A percentile compares a stretch with the other conserved stretches of the same genome.
These are phyloP conservation scores for Nibea albiflora DNA, from an alignment of 2,113 vertebrate species.

Conservation along the genomic window DNA sequence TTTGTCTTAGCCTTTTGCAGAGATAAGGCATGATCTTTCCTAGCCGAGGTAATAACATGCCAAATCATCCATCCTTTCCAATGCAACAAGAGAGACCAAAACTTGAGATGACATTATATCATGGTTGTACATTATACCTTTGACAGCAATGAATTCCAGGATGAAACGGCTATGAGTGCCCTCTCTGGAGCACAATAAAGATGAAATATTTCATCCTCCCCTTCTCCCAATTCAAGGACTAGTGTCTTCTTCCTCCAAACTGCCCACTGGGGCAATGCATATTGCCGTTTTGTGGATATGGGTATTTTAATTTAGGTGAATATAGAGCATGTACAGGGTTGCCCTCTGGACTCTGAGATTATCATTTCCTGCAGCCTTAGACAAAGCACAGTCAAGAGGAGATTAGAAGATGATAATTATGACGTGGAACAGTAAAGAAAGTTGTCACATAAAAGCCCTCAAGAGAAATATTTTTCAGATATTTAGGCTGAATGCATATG, in stretches of 20 bases:
- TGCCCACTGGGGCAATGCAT: constrained; percentile 1
- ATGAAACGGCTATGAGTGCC: constrained; percentile 28
- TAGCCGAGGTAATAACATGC: constrained; percentile 56
- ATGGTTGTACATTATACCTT: constrained; percentile 41
- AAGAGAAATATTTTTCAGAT: neutral
- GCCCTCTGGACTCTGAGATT: neutral
- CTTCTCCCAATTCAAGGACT: constrained; percentile 9
- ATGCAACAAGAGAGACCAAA: constrained; percentile 28
- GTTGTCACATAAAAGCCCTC: neutral
- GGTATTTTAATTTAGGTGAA: constrained; percentile 25
- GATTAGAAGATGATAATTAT: neutral
- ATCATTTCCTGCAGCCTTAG: neutral
- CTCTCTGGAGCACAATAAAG: constrained; percentile 24
- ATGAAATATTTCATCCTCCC: constrained; percentile 21
- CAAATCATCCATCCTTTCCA: constrained; percentile 60
- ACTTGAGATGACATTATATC: constrained; percentile 41
- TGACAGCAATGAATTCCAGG: constrained; percentile 31
- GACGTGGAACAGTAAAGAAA: neutral
- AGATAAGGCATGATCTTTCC: constrained; percentile 64
- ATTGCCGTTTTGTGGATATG: constrained; percentile 2
- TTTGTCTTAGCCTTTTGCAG: constrained; percentile 55
- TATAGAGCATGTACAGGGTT: neutral
- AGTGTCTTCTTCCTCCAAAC: constrained; percentile 16
- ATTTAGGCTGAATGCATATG: neutral
- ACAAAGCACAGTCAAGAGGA: neutral